Base-by-base conservation (phyloP, 1,140 invertebrate genomes). In the Linepithema humile region DNA sequence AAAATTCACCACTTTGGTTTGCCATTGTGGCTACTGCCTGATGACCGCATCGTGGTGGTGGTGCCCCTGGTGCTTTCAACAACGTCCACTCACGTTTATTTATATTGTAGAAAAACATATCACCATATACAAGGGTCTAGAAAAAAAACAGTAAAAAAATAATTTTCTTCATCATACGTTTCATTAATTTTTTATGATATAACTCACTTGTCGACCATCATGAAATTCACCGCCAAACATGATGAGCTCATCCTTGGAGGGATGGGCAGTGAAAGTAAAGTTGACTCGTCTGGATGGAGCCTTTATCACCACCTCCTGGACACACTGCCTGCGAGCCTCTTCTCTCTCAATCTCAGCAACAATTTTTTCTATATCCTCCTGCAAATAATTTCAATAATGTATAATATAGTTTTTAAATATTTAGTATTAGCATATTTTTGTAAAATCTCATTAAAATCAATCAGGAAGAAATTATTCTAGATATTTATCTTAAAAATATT, bases 201-300 rank as follows among this genome's bases (percentile, higher is more conserved):
- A 32, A 65, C 29, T 50, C 85, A 89, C 87, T 32, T 84, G 77
- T 17, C 65, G 72, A 97, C 98, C 98, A 95, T 98, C 97, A 92
- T 97, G 98, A 93, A 97, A 98, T 95, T 99, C 98, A 57, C 98
- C 98, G 7, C 98, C 98, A 95, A 98, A 98, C 92, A 99, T 95
- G 77, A 99, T 97, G 2, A 99, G 93, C 92, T 99, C 98, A 91
- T 99, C 97, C 94, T 97, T 97, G 45, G 94, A 95, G 35, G 98
- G 98, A 94, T 99, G 98, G 0, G 97, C 93, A 35, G 96, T 96
- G 26, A 99, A 94, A 4, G 96, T 95, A 86, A 98, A 98, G 92
- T 97, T 98, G 38, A 97, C 96, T 92, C 98, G 96, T 40, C 96
- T 95, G 17, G 96, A 96, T 15, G 98, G 97, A 40, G 96, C 95